Conservation (phyloP, 2,113 vertebrate genomes). For the Campylomormyrus numenius region DNA sequence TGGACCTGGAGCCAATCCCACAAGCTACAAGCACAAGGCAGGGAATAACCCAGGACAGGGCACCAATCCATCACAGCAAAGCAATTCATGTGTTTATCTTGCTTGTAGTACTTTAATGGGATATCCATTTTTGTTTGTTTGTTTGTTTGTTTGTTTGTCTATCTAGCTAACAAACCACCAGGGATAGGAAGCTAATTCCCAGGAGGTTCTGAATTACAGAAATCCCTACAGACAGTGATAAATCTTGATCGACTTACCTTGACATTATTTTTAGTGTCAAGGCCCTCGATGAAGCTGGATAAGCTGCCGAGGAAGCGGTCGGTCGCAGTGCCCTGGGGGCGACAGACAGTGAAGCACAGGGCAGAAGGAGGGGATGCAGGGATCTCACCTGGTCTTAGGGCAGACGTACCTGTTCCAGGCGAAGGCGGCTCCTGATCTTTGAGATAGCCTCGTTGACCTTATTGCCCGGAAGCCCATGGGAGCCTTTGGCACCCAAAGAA, state of each 20-base stretch:
- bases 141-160: neutral
- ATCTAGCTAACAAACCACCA: neutral
- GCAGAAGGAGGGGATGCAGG: neutral
- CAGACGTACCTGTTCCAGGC: constrained; percentile 66
- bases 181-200: neutral
- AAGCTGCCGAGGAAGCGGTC: constrained; percentile 84
- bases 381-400: neutral
- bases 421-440: constrained; percentile 76
- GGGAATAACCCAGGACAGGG: neutral
- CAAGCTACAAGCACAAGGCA: neutral
- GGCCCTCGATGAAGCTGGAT: constrained; percentile 80
- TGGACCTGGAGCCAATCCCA: neutral
- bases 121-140: neutral
- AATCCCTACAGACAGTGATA: neutral
- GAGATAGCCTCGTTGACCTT: constrained; percentile 79
- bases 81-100: neutral
- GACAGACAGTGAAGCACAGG: neutral
- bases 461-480: constrained; percentile 71
- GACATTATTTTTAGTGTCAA: constrained; percentile 90
- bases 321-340: constrained; percentile 71
- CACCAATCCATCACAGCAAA: neutral
- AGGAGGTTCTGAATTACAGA: neutral
- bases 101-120: neutral
- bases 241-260: constrained; percentile 67
- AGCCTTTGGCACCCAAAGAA: constrained; percentile 84